Percentiles rank a stretch among this genome's conserved stretches.
Evolutionary conservation across 1,140 invertebrate genomes (phyloP).

Genomic region (Aphelenchoides fujianensis): DNA sequence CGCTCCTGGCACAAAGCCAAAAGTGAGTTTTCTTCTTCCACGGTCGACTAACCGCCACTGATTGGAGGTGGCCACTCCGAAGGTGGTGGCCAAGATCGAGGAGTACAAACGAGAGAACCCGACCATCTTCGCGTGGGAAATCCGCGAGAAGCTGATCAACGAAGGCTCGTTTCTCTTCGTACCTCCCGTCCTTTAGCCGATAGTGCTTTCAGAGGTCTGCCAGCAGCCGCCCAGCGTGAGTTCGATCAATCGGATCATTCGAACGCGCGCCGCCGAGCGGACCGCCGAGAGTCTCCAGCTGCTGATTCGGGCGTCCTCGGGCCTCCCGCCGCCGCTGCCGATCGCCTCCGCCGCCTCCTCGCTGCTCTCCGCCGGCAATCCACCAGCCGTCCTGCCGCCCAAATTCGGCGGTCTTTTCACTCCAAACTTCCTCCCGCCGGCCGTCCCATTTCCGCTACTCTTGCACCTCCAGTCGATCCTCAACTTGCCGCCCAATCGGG

Average conservation of each 20-base stretch:
- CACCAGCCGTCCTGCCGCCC: no score
- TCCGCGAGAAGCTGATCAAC: slow-evolving; percentile 66
- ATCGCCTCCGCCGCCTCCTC: no score
- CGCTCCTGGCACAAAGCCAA: slow-evolving; percentile 51
- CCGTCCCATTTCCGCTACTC: background rate
- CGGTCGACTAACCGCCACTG: background rate
- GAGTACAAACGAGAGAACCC: slow-evolving; percentile 67
- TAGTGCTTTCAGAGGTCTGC: slow-evolving; percentile 48
- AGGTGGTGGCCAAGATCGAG: slow-evolving; percentile 66
- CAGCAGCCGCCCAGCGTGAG: slow-evolving; percentile 61
- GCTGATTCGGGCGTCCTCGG: background rate
- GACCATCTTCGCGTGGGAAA: slow-evolving; percentile 68
- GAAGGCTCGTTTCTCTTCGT: no score
- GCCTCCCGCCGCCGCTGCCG: slow-evolving; percentile 14
- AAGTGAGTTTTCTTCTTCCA: slow-evolving; percentile 26
- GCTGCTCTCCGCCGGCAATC: no score
- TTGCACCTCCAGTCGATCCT: slow-evolving; percentile 25
- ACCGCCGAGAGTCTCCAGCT: slow-evolving; percentile 50
- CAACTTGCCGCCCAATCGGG: background rate
- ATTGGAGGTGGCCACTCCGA: slow-evolving; percentile 69
- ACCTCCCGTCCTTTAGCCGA: no score
- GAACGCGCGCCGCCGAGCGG: slow-evolving; percentile 59
- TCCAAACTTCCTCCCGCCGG: background rate
- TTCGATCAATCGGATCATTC: slow-evolving; percentile 59
- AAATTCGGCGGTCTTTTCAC: background rate